Evolutionary conservation across 2,888 invertebrate genomes (phyloP).

Genomic region (Luffia ferchaultella): DNA sequence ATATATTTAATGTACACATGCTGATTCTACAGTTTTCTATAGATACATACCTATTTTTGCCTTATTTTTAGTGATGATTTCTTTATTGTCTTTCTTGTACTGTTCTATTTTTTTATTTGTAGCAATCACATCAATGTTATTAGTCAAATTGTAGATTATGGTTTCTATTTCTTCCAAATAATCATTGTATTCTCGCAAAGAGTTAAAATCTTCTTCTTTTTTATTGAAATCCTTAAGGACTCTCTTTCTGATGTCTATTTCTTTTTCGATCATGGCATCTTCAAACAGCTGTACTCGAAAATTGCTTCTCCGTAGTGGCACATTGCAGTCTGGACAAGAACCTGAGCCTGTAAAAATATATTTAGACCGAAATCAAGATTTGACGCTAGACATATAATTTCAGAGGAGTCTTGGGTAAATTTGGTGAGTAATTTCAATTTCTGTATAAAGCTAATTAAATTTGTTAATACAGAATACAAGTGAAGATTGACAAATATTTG

Average conservation of each 20-base stretch:
- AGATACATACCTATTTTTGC: slow-evolving; percentile 67
- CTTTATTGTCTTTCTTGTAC: slow-evolving; percentile 90
- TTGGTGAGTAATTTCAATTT: too few species aligned
- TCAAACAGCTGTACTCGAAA: slow-evolving; percentile 96
- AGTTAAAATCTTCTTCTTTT: slow-evolving; percentile 91
- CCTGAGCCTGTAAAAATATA: slow-evolving; percentile 84
- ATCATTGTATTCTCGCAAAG: slow-evolving; percentile 89
- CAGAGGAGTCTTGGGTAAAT: too few species aligned
- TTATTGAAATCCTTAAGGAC: slow-evolving; percentile 93
- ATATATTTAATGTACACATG: too few species aligned
- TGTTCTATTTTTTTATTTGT: slow-evolving; percentile 92
- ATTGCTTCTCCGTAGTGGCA: slow-evolving; percentile 85
- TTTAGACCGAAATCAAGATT: too few species aligned
- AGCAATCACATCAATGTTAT: slow-evolving; percentile 87
- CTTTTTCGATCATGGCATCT: slow-evolving; percentile 96
- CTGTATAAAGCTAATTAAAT: too few species aligned
- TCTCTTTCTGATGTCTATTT: slow-evolving; percentile 92
- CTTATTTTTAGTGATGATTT: slow-evolving; percentile 82
- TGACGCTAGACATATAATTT: too few species aligned
- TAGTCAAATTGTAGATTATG: slow-evolving; percentile 88
- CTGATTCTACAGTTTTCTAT: too few species aligned
- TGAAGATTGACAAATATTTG: too few species aligned
- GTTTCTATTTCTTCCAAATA: slow-evolving; percentile 96
- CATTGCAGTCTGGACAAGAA: slow-evolving; percentile 93
- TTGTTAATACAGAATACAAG: too few species aligned